These are phyloP conservation scores for Parazoanthus swiftii DNA, from an alignment of 92 coral and sea anemone species.

Conservation along the genomic window DNA sequence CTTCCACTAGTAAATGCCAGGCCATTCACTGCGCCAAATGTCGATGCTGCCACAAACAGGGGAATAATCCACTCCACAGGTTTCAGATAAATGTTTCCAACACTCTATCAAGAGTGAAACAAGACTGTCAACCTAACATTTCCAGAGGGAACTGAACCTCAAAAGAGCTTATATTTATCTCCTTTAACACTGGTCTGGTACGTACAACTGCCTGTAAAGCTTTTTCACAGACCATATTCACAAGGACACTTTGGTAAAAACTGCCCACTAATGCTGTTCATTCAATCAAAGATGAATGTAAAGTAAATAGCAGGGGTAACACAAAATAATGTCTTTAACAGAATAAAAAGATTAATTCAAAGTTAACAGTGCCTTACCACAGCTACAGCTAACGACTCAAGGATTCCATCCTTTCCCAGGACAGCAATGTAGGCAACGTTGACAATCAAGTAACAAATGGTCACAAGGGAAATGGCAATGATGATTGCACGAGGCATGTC, in stretches of 20 bases:
- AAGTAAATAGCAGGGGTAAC: too few species aligned
- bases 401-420: slow-evolving; percentile 74
- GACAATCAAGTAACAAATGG: slow-evolving; percentile 83
- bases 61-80: slow-evolving; percentile 94
- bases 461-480: slow-evolving; percentile 87
- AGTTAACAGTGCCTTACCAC: slow-evolving; percentile 61
- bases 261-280: too few species aligned
- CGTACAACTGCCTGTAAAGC: neutral
- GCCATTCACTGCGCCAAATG: slow-evolving; percentile 99
- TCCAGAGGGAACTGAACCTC: neutral
- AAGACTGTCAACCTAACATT: neutral
- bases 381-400: slow-evolving; percentile 86
- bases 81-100: slow-evolving; percentile 87
- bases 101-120: slow-evolving; percentile 56
- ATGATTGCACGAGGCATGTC: slow-evolving; percentile 95
- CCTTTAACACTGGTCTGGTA: neutral
- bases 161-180: neutral
- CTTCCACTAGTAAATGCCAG: slow-evolving; percentile 95
- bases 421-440: slow-evolving; percentile 93
- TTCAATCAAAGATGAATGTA: too few species aligned
- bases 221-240: too few species aligned
- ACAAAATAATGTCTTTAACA: too few species aligned
- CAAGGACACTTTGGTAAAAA: too few species aligned
- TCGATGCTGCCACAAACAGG: slow-evolving; percentile 94
- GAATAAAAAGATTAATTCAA: too few species aligned